These are phyloP conservation scores for Theocolax elegans DNA, from an alignment of 1,140 invertebrate species.

Conservation along the genomic window DNA sequence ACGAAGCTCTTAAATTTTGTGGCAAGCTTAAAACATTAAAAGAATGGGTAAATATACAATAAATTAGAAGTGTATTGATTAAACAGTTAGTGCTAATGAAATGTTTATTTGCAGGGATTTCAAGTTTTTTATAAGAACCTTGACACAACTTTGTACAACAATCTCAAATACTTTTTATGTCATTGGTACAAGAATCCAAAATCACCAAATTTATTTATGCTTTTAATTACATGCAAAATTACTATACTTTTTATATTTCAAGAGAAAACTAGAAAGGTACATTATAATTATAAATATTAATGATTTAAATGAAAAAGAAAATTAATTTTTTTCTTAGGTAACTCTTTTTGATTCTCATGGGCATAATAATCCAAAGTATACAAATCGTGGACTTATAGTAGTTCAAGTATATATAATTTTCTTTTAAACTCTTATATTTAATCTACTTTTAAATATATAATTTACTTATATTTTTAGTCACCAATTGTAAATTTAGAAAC, in stretches of 20 bases:
- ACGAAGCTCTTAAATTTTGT: conserved; percentile 59
- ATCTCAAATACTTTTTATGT: conserved; percentile 55
- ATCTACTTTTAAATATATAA: no score
- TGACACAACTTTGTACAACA: conserved; percentile 49
- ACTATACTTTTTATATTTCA: conserved; percentile 65
- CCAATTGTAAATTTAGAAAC: conserved; percentile 50
- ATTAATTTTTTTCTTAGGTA: conserved; percentile 49
- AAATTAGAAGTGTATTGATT: not conserved
- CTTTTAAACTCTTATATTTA: not conserved
- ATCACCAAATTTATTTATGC: conserved; percentile 59
- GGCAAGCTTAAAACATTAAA: conserved; percentile 54
- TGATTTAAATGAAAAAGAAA: not conserved
- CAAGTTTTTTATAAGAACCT: conserved; percentile 57
- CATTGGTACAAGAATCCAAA: conserved; percentile 57
- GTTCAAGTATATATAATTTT: conserved; percentile 55
- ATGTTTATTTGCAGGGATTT: conserved; percentile 53
- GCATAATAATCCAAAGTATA: conserved; percentile 48
- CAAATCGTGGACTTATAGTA: conserved; percentile 58
- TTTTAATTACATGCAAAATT: conserved; percentile 61
- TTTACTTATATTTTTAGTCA: conserved; percentile 49
- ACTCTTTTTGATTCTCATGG: conserved; percentile 63
- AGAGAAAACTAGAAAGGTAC: conserved; percentile 56
- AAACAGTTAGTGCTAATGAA: no score
- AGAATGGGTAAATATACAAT: conserved; percentile 60
- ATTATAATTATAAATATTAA: conserved; percentile 11